Evolutionary conservation across 1,140 invertebrate species (phyloP).

Genomic region (Triops cancriformis): DNA sequence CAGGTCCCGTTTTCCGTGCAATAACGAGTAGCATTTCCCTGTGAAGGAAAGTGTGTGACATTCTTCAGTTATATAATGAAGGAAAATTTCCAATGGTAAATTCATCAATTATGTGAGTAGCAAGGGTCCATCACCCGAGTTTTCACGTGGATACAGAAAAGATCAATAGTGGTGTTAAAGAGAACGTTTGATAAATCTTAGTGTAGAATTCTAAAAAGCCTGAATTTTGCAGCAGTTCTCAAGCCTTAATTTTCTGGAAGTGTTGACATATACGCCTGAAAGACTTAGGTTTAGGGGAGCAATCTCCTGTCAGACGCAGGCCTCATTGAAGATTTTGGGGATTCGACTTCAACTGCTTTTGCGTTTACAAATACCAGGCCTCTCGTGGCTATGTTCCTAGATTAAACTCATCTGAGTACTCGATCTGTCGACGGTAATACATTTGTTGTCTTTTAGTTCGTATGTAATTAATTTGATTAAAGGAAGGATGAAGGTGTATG

Average conservation of each 20-base stretch:
- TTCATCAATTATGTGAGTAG: not conserved
- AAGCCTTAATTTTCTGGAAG: not conserved
- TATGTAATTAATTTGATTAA: too few species aligned
- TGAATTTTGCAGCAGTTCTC: not conserved
- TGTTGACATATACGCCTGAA: not conserved
- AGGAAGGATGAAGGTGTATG: too few species aligned
- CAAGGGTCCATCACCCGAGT: not conserved
- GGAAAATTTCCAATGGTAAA: not conserved
- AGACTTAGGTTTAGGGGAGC: not conserved
- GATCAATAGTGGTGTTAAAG: not conserved
- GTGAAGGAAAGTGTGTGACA: not conserved
- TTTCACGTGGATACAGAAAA: not conserved
- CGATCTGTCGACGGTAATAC: not conserved
- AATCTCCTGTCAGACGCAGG: not conserved
- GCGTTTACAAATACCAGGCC: not conserved
- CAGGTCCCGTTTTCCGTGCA: slow-evolving; percentile 36
- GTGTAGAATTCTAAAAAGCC: not conserved
- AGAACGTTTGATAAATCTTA: too few species aligned
- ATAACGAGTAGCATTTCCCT: slow-evolving; percentile 34
- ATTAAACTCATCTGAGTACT: not conserved
- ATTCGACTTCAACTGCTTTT: not conserved
- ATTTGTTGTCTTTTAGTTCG: too few species aligned
- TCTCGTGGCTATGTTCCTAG: not conserved
- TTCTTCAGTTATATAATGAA: not conserved
- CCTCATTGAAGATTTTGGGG: not conserved